Conservation (phyloP, 2,888 invertebrate species). For the Parascotia fuliginaria region DNA sequence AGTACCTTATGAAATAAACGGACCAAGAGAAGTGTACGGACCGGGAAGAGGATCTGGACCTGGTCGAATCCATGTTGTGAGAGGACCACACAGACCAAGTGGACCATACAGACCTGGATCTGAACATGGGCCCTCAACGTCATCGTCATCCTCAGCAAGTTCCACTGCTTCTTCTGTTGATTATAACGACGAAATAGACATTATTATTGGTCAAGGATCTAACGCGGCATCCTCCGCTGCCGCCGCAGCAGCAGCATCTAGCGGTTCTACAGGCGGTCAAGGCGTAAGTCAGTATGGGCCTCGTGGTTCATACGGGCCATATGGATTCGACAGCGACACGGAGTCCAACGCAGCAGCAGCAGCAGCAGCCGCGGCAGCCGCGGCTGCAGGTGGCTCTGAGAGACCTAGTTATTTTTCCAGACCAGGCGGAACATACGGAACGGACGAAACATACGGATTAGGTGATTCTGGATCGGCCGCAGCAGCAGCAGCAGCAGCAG, state of each 20-base stretch:
- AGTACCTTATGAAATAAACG: not conserved
- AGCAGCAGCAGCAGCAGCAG: slow-evolving; percentile 4
- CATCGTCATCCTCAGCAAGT: not conserved
- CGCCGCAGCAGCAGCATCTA: not conserved
- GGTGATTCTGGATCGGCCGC: slow-evolving; percentile 1
- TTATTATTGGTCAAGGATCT: no score
- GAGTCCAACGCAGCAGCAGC: not conserved
- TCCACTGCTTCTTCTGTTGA: no score
- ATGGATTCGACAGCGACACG: not conserved
- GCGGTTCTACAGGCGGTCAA: no score
- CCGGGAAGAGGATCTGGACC: no score
- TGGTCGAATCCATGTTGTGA: no score
- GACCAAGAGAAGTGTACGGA: not conserved
- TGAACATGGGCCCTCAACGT: not conserved
- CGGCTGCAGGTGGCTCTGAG: not conserved
- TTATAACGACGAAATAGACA: no score
- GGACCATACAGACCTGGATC: not conserved
- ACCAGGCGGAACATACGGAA: not conserved
- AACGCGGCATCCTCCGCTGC: slow-evolving; percentile 1
- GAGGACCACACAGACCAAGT: not conserved
- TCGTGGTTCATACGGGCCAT: no score
- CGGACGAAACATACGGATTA: slow-evolving; percentile 1
- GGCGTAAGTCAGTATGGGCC: no score
- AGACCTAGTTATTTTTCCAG: not conserved
- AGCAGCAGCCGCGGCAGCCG: slow-evolving; percentile 3